Base-by-base conservation (phyloP, 2,113 vertebrate genomes). In the Daubentonia madagascariensis region DNA sequence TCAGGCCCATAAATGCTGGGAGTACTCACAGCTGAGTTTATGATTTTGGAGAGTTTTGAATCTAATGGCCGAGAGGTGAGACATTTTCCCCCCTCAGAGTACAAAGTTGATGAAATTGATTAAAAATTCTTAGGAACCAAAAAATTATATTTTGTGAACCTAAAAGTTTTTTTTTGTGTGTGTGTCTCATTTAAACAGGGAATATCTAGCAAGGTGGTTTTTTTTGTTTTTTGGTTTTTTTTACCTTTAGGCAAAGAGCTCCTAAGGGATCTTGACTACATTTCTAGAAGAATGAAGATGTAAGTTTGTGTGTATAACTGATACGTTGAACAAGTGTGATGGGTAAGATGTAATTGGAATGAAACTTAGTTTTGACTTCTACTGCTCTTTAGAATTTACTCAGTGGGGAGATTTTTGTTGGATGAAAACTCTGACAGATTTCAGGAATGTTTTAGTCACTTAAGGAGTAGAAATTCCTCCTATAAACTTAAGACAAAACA, bases 11-110 rank as follows among this genome's bases (percentile, higher is more conserved):
- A 87, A 35, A 88, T 97, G 84, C 98, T 98, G 23, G 88, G 98
- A 72, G 98, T 99, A 96, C 99, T 99, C 98, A 97, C 95, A 95
- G 99, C 98, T 97, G 99, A 99, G 94, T 99, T 98, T 93, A 98
- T 98, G 80, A 70, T 94, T 99, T 99, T 98, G 98, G 98, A 87
- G 90, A 99, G 50, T 87, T 78, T 91, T 91, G 45, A 87, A 32
- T 57, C n/a, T 90, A 70, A 75, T 52, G 43, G 88, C 11, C 59
- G 30, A 78, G 16, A 86, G 8, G 59, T 40, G 65, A 81, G 8
- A 78, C 37, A 50, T 35, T 57, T 48, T 28, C 37, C 4, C 13
- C 6, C 18, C 5, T 84, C 75, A 45, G 48, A 92, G 68, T 72
- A 89, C 6, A 90, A 57, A 97, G 59, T 96, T 94, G 97, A 59